Percentiles rank a stretch among this genome's conserved stretches.
Evolutionary conservation across 2,888 invertebrate genomes (phyloP).

Genomic region (Marronus borbonicus): DNA sequence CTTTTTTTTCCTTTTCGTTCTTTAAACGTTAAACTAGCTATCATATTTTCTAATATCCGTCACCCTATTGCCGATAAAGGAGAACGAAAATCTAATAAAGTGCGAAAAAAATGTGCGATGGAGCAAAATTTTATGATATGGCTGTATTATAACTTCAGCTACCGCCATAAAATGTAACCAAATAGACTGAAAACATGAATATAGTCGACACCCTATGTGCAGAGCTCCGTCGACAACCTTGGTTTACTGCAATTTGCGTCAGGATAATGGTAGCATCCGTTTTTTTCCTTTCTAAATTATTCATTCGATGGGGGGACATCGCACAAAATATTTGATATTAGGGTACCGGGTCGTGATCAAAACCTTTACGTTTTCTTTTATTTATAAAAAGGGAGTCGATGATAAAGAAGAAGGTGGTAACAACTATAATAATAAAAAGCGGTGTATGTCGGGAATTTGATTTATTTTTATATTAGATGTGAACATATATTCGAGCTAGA

Average conservation of each 20-base stretch:
- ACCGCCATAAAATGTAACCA: slow-evolving; percentile 18
- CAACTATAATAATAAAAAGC: too few species aligned
- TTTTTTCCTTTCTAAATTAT: slow-evolving; percentile 29
- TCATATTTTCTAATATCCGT: slow-evolving; percentile 18
- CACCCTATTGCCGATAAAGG: slow-evolving; percentile 15
- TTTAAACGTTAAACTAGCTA: slow-evolving; percentile 9
- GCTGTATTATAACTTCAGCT: slow-evolving; percentile 10
- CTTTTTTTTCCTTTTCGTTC: neutral
- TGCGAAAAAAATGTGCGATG: neutral
- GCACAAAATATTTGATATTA: slow-evolving; percentile 11
- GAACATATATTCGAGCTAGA: too few species aligned
- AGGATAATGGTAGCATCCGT: slow-evolving; percentile 13
- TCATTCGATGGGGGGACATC: neutral
- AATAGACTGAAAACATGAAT: slow-evolving; percentile 28
- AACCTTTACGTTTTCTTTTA: too few species aligned
- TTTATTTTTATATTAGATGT: too few species aligned
- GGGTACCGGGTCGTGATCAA: neutral
- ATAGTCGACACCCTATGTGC: neutral
- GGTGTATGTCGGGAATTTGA: too few species aligned
- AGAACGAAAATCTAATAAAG: slow-evolving; percentile 23
- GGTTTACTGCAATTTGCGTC: slow-evolving; percentile 26
- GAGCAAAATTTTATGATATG: slow-evolving; percentile 12
- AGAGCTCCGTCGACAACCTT: neutral
- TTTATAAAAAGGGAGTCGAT: too few species aligned
- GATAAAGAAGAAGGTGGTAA: too few species aligned